Base-by-base conservation (phyloP, 2,113 vertebrate species). In the Numida meleagris region DNA sequence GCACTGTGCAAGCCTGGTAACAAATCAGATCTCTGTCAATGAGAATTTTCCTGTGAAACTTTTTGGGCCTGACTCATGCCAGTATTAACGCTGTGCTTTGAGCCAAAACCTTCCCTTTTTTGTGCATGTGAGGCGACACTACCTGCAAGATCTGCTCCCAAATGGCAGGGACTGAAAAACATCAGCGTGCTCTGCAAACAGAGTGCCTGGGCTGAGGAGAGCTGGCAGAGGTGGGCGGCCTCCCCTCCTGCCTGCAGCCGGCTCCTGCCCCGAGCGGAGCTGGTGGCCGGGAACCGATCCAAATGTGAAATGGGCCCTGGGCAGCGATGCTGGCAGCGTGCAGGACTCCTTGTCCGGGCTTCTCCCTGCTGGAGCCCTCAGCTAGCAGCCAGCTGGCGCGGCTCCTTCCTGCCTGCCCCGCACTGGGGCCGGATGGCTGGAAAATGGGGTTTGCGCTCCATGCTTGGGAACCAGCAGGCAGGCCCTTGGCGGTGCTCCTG, bases 151-250 rank as follows among this genome's bases (percentile, higher is more conserved):
- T 25, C 36, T 20, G 6, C 65, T 88, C 74, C 67, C 18, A 7
- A 63, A 10, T 2, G 29, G 10, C 45, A 66, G 12, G n/a, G 65
- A 57, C 59, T 67, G 55, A 27, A 71, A 87, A 77, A 63, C 0
- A 3, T 38, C 16, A 27, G 1, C 0, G n/a, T 67, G 63, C n/a
- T 83, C 55, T 34, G 19, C 42, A 23, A 2, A 13, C 8, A 5
- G 76, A 34, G 72, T 0, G 0, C 43, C 19, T 0, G 0, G 6
- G 5, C 23, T 0, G 42, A 79, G 87, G 86, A 40, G 18, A 29
- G 16, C 38, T 27, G 6, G 5, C 25, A 0, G 45, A 82, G 81
- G 81, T 75, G 7, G 33, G 88, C 61, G 0, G 20, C 53, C 57
- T 31, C 65, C 79, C 21, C 76, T 82, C 38, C 61, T 65, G 43